Evolutionary conservation across 2,797 vertebrate species (phyloP), one percentile per base, ranked within the genome.

Genomic region (Chaetophractus vellerosus): DNA sequence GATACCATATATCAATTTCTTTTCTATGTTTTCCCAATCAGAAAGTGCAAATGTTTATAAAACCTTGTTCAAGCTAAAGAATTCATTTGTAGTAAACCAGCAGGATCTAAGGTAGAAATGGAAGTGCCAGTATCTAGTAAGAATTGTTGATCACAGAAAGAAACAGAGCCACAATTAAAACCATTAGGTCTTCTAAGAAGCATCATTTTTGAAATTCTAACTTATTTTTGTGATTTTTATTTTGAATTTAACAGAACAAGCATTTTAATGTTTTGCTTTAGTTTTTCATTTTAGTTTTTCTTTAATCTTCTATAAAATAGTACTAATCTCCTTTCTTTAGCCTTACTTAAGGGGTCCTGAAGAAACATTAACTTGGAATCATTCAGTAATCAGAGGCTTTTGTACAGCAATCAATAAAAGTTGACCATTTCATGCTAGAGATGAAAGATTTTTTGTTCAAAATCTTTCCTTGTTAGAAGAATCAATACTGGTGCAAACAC

Each of bases 161-260:
- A 76, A 18, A 68, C 12, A 88, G 82, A 72, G 14, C 57, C 14
- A 74, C 55, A 63, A 31, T 18, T 69, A n/a, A 75, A 2, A 24
- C 24, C 24, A 19, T 18, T 59, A 18, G 15, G 9, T 88, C 50
- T 66, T 76, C 72, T 78, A 33, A 72, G 16, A 88, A 88, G 4
- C 38, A 59, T 83, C n/a, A 85, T 23, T 16, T 10, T 66, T 76
- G 83, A 91, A 91, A 76, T 69, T 71, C 48, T 26, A 86, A 68
- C 57, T 15, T 55, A 76, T 81, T 74, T 38, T 41, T 71, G 41
- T 59, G 52, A 68, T 80, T 85, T 79, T 38, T 8, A 24, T 38
- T 72, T 18, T 55, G 26, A 84, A 92, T 48, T 88, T 78, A 76
- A 1, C 14, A 55, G 10, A 61, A 63, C 15, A 64, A 6, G 1